A percentile compares a stretch with the other conserved stretches of the same genome.
Evolutionary conservation across 2,797 vertebrate genomes (phyloP).

Genomic region (Cetoscarus ocellatus): DNA sequence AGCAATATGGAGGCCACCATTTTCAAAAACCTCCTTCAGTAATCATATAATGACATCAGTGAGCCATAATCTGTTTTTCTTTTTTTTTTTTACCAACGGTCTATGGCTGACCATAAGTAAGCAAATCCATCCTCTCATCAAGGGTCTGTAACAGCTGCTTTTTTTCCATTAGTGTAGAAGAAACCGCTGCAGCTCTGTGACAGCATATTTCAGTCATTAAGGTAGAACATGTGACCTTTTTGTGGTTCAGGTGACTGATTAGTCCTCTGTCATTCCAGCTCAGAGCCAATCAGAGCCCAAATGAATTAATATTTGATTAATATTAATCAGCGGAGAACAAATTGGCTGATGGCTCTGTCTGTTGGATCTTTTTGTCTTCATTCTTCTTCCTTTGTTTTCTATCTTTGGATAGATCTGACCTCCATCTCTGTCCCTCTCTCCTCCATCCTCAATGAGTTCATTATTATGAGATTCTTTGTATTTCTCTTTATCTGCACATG

Average conservation of each 20-base stretch:
- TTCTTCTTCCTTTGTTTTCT: constrained; percentile 84
- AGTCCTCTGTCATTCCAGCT: constrained; percentile 82
- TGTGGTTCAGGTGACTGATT: constrained; percentile 72
- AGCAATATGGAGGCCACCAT: no score
- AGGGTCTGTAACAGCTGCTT: no score
- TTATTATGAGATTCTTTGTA: constrained; percentile 89
- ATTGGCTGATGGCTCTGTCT: constrained; percentile 82
- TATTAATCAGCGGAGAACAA: constrained; percentile 81
- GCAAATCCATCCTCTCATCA: no score
- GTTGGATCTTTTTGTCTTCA: constrained; percentile 81
- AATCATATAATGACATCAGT: no score
- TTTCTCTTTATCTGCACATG: constrained; percentile 88
- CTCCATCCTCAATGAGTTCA: constrained; percentile 89
- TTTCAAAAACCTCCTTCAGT: no score
- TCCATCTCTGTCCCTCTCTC: constrained; percentile 82
- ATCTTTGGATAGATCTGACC: constrained; percentile 85
- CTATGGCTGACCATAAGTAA: no score
- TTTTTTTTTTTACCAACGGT: no score
- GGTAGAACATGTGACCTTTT: constrained; percentile 2
- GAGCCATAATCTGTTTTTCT: no score
- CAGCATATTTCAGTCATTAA: constrained; percentile 28
- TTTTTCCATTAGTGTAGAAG: not conserved
- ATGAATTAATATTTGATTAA: constrained; percentile 83
- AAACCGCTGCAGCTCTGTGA: constrained; percentile 7
- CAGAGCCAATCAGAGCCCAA: constrained; percentile 82